Evolutionary conservation across 2,888 invertebrate species (phyloP), one percentile per base, ranked within the genome.

Genomic region (Mycalesis mineus): DNA sequence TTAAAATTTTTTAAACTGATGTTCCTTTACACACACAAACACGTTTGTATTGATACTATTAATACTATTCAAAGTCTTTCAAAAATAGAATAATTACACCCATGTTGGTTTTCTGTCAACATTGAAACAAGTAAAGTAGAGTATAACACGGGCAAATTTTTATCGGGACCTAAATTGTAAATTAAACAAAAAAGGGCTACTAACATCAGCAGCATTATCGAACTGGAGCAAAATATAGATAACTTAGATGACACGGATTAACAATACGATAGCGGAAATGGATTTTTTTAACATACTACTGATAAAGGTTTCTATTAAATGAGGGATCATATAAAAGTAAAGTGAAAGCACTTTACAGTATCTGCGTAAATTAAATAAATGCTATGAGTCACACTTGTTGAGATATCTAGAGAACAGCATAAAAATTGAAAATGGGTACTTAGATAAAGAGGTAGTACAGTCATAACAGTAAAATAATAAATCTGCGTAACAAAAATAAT

Each of bases 281-380:
- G 33, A 48, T 14, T 0, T 17, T 45, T 14, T 52, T 52, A 44
- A 36, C 36, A 13, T 36, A 14, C 14, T 37, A 14, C 33, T 31
- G 37, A 50, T 51, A 52, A 17, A 31, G n/a, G 29, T 28, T n/a
- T 28, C 5, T 15, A 14, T 40, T 9, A 17, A 31, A n/a, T 22
- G 51, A 5, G 41, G 40, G 40, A 15, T 36, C 33, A 9, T 40
- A 39, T 42, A 44, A 22, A 14, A 11, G 4, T 7, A 48, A 55
- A 55, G 7, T 60, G 45, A 49, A 44, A 49, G 51, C 52, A 52
- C 58, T 61, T 29, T 13, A 33, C 9, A 29, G 13, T 44, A 53
- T 45, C 13, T 15, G 31, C 4, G 29, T 14, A 9, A 28, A 44
- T 22, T 8, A 7, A 39, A 22, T 49, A 37, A 36, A 14, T 14